Evolutionary conservation across 2,888 invertebrate genomes (phyloP), one percentile per base, ranked within the genome.

Genomic region (Tanytarsus gracilentus): DNA sequence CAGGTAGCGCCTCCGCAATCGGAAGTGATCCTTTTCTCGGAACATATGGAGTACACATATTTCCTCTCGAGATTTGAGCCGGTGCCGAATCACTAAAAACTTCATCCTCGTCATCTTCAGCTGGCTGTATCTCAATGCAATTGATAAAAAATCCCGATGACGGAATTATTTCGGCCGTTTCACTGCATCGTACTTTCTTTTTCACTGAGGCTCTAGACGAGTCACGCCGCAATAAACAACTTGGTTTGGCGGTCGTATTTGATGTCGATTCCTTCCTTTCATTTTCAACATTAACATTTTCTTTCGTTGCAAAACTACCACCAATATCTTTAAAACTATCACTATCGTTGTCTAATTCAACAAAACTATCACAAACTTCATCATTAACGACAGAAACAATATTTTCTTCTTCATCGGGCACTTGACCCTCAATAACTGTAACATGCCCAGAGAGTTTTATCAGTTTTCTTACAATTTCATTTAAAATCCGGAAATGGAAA

Each of bases 51-150:
- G 75, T 75, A 63, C 76, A 77, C 71, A 76, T 73, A 67, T 76
- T 76, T 64, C 75, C 75, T 48, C 76, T 72, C 6, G 71, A 64
- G 61, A 74, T 71, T 55, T 73, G 71, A 9, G 75, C 73, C 29
- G 75, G 74, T 63, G 75, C 67, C 8, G 76, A 75, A 65, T 77
- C 77, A 55, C 75, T 73, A 70, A 84, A 83, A 11, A 83, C 84
- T 64, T 84, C 83, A 67, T 84, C 83, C 66, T 82, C 82, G 63
- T 75, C 75, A 23, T 55, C 52, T 9, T 52, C 51, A 9, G 21
- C 29, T 14, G 23, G 27, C 30, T n/a, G n/a, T n/a, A 52, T 36
- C 36, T 66, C 18, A 66, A 52, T 56, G 3, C 6, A 2, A 36
- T 63, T 61, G 66, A 63, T 49, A 66, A 66, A 61, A 68, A 36